A percentile compares a stretch with the other conserved stretches of the same genome.
Conservation (phyloP, 2,113 vertebrate genomes). For the Nestor notabilis region DNA sequence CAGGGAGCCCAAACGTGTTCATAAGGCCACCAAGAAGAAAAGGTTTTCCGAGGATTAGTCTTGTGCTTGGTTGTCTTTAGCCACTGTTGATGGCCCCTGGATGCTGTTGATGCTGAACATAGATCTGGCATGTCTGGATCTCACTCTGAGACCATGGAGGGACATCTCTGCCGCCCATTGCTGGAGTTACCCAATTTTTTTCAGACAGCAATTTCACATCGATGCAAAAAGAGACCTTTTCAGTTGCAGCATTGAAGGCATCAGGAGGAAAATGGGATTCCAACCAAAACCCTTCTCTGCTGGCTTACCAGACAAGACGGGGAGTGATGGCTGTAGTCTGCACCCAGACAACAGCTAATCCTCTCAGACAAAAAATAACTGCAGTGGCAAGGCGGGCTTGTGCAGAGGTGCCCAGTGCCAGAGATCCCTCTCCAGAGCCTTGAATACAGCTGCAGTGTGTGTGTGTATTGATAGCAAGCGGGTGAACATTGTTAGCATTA, state of each 20-base stretch:
- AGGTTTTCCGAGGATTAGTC: background rate
- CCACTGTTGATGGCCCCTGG: background rate
- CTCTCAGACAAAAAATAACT: background rate
- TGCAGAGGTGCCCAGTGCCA: background rate
- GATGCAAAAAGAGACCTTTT: background rate
- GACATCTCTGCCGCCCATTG: background rate
- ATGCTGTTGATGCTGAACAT: background rate
- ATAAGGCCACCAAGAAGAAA: background rate
- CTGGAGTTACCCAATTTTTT: background rate
- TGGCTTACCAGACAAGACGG: background rate
- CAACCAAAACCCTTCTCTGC: background rate
- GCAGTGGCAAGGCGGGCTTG: background rate
- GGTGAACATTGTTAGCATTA: background rate
- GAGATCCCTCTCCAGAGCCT: background rate
- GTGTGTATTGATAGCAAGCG: background rate
- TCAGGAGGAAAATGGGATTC: background rate
- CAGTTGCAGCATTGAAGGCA: background rate
- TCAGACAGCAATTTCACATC: background rate
- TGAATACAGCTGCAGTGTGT: background rate
- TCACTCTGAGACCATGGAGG: background rate
- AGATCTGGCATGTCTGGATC: background rate
- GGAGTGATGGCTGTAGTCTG: background rate
- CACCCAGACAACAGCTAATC: background rate
- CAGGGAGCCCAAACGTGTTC: background rate
- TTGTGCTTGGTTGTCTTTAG: rapidly evolving